phyloP scores from a whole-genome alignment of 2,888 invertebrate genomes.

The Punctoribates punctum region DNA sequence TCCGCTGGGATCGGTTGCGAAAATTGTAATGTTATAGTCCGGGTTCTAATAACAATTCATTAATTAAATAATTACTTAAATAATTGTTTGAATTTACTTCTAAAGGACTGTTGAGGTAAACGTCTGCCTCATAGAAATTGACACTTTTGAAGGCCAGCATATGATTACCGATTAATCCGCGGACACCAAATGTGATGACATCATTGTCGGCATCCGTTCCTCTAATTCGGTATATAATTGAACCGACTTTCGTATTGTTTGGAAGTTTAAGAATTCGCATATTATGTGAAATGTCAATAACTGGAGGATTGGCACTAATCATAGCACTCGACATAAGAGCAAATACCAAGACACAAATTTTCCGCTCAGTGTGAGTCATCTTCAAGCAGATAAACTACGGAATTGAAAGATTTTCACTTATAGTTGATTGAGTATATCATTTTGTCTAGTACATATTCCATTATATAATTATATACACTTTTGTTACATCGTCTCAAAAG shows the following conservation, averaged over 20 bases:
- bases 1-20: conserved; percentile 47
- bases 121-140: conserved; percentile 47
- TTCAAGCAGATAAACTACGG: no score
- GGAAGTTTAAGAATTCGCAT: conserved; percentile 49
- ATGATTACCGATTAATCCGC: conserved; percentile 44
- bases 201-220: conserved; percentile 48
- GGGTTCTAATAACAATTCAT: conserved; percentile 43
- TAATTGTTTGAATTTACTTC: conserved; percentile 17
- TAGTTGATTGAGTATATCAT: no score
- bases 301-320: conserved; percentile 44
- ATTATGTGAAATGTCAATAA: conserved; percentile 49
- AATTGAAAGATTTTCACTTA: no score
- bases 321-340: not conserved
- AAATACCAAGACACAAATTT: not conserved
- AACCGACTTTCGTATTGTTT: conserved; percentile 56
- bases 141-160: conserved; percentile 46
- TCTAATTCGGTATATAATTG: conserved; percentile 74
- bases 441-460: no score
- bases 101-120: conserved; percentile 45
- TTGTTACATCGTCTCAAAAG: no score
- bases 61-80: conserved; percentile 17
- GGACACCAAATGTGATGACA: conserved; percentile 42
- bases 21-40: conserved; percentile 48
- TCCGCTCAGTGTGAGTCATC: not conserved
- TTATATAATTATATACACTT: no score